Conservation (phyloP, 2,113 vertebrate genomes). For the Pseudorectes ferrugineus region DNA sequence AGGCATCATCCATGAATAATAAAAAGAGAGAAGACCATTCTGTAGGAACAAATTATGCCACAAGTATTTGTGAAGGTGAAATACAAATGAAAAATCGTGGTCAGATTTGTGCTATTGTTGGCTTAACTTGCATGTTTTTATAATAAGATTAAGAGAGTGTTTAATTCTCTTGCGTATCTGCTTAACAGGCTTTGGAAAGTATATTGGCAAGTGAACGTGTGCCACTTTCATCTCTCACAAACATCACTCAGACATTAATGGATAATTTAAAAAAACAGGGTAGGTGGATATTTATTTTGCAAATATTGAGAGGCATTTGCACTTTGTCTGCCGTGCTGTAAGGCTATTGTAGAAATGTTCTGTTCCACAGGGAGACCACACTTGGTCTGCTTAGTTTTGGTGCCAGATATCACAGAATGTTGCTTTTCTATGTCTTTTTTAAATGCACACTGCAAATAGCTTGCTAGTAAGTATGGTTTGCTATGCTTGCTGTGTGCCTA, state of each 20-base stretch:
- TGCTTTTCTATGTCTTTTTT: background rate
- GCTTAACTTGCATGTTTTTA: background rate
- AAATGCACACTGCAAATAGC: background rate
- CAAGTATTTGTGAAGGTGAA: background rate
- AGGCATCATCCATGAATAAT: background rate
- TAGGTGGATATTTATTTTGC: slow-evolving; percentile 56
- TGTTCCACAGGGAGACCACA: background rate
- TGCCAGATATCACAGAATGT: background rate
- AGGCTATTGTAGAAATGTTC: background rate
- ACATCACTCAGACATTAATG: slow-evolving; percentile 79
- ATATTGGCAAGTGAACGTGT: slow-evolving; percentile 82
- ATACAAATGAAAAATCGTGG: background rate
- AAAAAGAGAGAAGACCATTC: background rate
- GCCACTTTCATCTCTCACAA: slow-evolving; percentile 84
- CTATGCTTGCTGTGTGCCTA: background rate
- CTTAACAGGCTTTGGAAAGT: slow-evolving; percentile 87
- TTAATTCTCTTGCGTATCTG: background rate
- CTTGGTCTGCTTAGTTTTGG: background rate
- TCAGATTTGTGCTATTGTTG: background rate
- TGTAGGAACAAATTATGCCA: background rate
- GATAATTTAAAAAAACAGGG: slow-evolving; percentile 85
- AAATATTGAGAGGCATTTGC: background rate
- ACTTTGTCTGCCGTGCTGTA: background rate
- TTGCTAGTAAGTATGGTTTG: background rate
- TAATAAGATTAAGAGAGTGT: background rate